These are phyloP conservation scores for Elephantulus edwardii DNA, from an alignment of 2,113 vertebrate species.

Conservation along the genomic window DNA sequence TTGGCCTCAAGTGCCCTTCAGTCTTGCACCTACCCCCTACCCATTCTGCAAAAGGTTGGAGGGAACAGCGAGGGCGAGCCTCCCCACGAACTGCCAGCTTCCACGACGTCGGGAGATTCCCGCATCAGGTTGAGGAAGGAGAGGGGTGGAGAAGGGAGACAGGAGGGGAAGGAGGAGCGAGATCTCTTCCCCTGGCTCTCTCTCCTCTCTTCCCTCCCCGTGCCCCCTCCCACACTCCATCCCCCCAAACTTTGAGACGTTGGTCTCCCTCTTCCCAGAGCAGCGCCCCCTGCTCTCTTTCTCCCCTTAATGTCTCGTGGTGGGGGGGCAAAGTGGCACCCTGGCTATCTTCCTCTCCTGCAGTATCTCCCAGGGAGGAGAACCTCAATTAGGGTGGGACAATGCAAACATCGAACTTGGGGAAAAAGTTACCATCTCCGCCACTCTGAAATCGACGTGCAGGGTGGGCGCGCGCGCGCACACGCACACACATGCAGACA, in stretches of 20 bases:
- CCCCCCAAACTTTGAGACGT: constrained; percentile 43
- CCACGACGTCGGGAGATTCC: not conserved
- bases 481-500: not conserved
- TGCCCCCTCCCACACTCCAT: not conserved
- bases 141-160: not conserved
- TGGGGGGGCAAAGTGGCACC: not conserved
- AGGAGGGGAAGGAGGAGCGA: not conserved
- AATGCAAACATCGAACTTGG: constrained; percentile 56
- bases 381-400: not conserved
- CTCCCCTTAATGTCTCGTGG: not conserved
- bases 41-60: constrained; percentile 50
- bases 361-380: not conserved
- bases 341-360: not conserved
- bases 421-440: constrained; percentile 51
- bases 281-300: not conserved
- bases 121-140: not conserved
- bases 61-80: not conserved
- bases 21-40: constrained; percentile 1
- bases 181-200: not conserved
- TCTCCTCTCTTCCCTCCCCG: not conserved
- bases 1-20: constrained; percentile 58
- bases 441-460: constrained; percentile 25
- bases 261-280: constrained; percentile 3
- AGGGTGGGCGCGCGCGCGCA: not conserved
- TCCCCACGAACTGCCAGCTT: not conserved